These are phyloP conservation scores for Borostomias antarcticus DNA, from an alignment of 2,797 vertebrate genomes.

Conservation along the genomic window DNA sequence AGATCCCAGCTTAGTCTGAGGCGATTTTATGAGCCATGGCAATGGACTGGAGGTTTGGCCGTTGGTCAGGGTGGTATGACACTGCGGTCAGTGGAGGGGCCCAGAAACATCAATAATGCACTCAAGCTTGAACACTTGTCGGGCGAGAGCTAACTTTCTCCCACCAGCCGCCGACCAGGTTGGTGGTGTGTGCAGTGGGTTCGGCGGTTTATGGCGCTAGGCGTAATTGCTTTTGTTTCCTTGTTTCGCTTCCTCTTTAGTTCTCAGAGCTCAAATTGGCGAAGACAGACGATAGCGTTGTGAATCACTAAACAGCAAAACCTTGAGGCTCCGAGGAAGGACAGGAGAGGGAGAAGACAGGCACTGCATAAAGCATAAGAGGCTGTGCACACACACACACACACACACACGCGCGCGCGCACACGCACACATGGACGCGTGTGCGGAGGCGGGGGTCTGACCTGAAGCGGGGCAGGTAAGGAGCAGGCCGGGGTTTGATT, in stretches of 20 bases:
- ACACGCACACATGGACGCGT: too few species aligned
- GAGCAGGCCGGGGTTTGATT: conserved; percentile 84
- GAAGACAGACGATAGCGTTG: conserved; percentile 35
- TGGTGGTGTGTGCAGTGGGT: conserved; percentile 24
- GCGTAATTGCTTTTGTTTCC: conserved; percentile 23
- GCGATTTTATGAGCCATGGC: too few species aligned
- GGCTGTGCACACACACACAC: conserved; percentile 15
- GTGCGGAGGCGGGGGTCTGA: conserved; percentile 70
- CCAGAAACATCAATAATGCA: conserved; percentile 11
- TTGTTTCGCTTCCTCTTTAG: conserved; percentile 37
- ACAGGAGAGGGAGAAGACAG: conserved; percentile 32
- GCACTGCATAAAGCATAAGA: not conserved
- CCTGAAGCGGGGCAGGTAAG: conserved; percentile 81
- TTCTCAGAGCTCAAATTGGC: conserved; percentile 32
- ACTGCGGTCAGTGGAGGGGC: conserved; percentile 32
- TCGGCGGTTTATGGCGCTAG: conserved; percentile 16
- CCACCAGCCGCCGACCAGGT: conserved; percentile 13
- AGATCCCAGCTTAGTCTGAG: too few species aligned
- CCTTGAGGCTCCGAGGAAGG: conserved; percentile 30
- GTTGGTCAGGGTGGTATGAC: conserved; percentile 9
- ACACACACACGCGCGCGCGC: not conserved
- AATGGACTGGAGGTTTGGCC: not conserved
- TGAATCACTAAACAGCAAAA: conserved; percentile 43
- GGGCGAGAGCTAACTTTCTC: conserved; percentile 21
- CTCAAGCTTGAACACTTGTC: conserved; percentile 41